Base-by-base conservation (phyloP, 2,888 invertebrate genomes). In the Drosophila basisetae region DNA sequence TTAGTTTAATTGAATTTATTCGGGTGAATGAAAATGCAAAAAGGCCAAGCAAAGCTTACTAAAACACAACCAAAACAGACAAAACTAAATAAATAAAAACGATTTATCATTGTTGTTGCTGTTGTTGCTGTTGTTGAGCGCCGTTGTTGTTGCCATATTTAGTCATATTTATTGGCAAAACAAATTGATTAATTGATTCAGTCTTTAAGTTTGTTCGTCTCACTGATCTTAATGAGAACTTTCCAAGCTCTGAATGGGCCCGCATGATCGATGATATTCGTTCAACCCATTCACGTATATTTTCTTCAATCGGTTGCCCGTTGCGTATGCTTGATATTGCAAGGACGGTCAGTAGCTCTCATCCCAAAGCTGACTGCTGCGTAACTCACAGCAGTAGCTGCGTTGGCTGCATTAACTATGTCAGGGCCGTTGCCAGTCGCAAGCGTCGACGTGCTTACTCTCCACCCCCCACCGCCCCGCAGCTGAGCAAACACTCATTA, bases 1-100 rank as follows among this genome's bases (percentile, higher is more conserved):
- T 74, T 76, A 49, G 64, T 78, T 79, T 80, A 91, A 88, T 91
- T 88, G 78, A 88, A 87, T 88, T 89, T 79, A 78, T 90, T 87
- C 74, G 76, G 68, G 39, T 61, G 82, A 86, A 68, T 82, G 76
- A 73, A 90, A 90, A 86, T 81, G 69, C 70, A 73, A 81, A 84
- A 66, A 62, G 18, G 30, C 41, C n/a, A 49, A 66, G 9, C 69
- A 25, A 52, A 4, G 43, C 31, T 37, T 18, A 35, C 18, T 35
- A 41, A 53, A 62, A 68, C n/a, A n/a, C 55, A 56, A 59, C 18
- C 33, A 56, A 58, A 63, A 55, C 18, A 50, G 11, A 33, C 52
- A 50, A 52, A 47, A 50, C 65, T 9, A 47, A 25, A 25, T 47
- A 47, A 16, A 39, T 18, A 28, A 73, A 73, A 74, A 59, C 77